phyloP scores from a whole-genome alignment of 2,888 invertebrate species.

The Papilio protenor region DNA sequence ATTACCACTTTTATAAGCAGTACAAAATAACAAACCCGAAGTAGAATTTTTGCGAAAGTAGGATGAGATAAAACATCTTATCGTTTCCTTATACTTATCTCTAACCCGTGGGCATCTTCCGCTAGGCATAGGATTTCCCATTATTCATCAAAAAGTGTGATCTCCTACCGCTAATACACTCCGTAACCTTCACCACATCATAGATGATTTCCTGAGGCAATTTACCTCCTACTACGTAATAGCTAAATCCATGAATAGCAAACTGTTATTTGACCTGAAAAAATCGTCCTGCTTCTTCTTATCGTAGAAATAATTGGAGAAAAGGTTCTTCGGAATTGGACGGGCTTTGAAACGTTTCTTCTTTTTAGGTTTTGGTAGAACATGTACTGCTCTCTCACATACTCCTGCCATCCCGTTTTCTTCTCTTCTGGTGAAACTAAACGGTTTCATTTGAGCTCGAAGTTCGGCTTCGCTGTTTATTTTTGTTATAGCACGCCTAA shows the following conservation, averaged over 20 bases:
- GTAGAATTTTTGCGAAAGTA: no score
- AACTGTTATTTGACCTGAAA: slow-evolving; percentile 18
- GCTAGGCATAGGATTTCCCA: not conserved
- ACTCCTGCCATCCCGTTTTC: slow-evolving; percentile 77
- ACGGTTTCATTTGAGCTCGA: slow-evolving; percentile 87
- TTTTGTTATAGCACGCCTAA: slow-evolving; percentile 84
- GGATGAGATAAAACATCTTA: not conserved
- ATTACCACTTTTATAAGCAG: not conserved
- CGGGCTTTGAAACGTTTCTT: slow-evolving; percentile 86
- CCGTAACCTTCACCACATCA: no score
- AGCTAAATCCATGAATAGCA: not conserved
- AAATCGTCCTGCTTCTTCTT: slow-evolving; percentile 85
- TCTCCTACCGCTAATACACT: no score
- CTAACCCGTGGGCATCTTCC: not conserved
- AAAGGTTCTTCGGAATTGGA: slow-evolving; percentile 88
- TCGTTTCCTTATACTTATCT: not conserved
- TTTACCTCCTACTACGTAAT: not conserved
- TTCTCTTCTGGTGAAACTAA: slow-evolving; percentile 85
- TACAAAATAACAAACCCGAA: not conserved
- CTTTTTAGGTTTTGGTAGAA: slow-evolving; percentile 71
- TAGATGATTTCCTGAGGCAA: no score
- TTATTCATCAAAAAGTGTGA: not conserved
- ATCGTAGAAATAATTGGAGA: slow-evolving; percentile 88
- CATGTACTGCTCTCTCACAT: slow-evolving; percentile 67
- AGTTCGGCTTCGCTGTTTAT: slow-evolving; percentile 85